Evolutionary conservation across 2,888 invertebrate genomes (phyloP).

Genomic region (Tridacna crocea): DNA sequence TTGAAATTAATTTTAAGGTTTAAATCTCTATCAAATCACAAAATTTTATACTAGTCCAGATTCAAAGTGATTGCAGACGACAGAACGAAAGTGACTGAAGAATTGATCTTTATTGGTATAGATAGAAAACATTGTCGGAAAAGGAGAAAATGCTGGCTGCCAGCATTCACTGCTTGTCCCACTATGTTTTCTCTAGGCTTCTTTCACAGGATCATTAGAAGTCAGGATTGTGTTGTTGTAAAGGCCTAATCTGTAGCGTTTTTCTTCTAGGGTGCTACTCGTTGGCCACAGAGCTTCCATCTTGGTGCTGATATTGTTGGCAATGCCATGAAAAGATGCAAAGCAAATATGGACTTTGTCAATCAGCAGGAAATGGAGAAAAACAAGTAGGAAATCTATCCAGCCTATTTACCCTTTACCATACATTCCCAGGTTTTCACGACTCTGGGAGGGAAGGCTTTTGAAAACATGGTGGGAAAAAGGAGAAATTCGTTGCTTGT

Average conservation of each 20-base stretch:
- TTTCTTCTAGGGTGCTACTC: neutral
- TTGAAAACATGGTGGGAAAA: no score
- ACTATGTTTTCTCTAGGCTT: no score
- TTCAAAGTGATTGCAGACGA: no score
- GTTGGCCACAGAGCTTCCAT: conserved; percentile 3
- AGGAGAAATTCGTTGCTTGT: no score
- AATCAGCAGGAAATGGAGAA: neutral
- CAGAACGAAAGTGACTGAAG: no score
- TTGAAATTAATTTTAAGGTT: neutral
- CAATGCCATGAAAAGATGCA: conserved; percentile 11
- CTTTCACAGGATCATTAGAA: no score
- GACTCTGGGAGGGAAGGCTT: no score
- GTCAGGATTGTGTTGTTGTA: no score
- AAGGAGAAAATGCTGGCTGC: neutral
- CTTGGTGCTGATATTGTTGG: conserved; percentile 18
- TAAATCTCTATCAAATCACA: neutral
- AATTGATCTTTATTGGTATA: no score
- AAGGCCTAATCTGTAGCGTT: neutral
- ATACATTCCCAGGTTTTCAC: no score
- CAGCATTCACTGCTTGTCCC: neutral
- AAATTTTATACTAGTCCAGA: no score
- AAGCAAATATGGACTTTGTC: conserved; percentile 1
- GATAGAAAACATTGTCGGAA: neutral
- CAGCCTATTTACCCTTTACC: no score
- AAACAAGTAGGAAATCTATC: neutral